Evolutionary conservation across 2,113 vertebrate genomes (phyloP).

Genomic region (Lamprotornis superbus): DNA sequence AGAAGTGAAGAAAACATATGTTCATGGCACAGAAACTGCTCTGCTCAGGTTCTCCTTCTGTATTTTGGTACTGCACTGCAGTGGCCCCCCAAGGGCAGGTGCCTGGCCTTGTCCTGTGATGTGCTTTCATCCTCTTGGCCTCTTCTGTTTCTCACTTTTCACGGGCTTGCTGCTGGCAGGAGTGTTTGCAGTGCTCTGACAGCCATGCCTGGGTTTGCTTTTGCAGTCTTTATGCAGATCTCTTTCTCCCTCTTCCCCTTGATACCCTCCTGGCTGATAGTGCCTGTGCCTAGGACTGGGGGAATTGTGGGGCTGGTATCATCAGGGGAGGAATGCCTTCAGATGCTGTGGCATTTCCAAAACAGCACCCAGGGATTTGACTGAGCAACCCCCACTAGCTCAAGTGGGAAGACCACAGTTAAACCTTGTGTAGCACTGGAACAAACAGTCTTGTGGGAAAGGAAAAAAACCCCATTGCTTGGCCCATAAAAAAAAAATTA

Average conservation of each 20-base stretch:
- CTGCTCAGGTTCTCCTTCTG: background rate
- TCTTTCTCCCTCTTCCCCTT: background rate
- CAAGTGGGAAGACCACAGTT: background rate
- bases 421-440: background rate
- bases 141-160: background rate
- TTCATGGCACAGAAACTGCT: background rate
- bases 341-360: background rate
- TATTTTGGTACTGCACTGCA: background rate
- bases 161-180: background rate
- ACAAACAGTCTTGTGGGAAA: background rate
- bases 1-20: background rate
- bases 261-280: background rate
- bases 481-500: background rate
- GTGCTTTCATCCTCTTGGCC: background rate
- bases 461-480: background rate
- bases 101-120: background rate
- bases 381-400: background rate
- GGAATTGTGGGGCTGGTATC: background rate
- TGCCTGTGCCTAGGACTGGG: background rate
- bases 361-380: background rate
- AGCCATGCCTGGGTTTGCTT: background rate
- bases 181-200: background rate
- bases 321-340: background rate
- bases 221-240: background rate
- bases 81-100: background rate